Percentiles rank a stretch among this genome's conserved stretches.
phyloP scores from a whole-genome alignment of 1,140 invertebrate genomes.

The Mactra quadrangularis region DNA sequence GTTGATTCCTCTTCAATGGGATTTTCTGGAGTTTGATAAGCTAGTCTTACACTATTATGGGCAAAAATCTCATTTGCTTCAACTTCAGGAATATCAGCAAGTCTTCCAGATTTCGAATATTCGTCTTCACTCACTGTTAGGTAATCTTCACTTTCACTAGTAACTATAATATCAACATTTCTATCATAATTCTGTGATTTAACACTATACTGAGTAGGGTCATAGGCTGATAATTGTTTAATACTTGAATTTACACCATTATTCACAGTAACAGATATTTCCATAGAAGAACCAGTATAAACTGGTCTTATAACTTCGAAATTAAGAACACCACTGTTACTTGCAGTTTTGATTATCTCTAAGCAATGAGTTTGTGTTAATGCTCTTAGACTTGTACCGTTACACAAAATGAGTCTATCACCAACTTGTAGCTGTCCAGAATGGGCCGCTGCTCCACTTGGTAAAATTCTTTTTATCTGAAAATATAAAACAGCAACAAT shows the following conservation, averaged over 20 bases:
- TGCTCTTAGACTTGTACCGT: slow-evolving; percentile 62
- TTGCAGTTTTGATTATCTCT: slow-evolving; percentile 66
- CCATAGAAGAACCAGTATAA: slow-evolving; percentile 55
- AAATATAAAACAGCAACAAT: slow-evolving; percentile 45
- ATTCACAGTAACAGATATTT: slow-evolving; percentile 61
- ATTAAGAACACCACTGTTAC: slow-evolving; percentile 49
- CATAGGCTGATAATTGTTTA: slow-evolving; percentile 13
- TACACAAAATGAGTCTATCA: slow-evolving; percentile 66
- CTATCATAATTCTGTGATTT: slow-evolving; percentile 59
- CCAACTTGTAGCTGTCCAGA: slow-evolving; percentile 57
- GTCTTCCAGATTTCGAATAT: slow-evolving; percentile 33
- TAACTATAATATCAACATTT: slow-evolving; percentile 48
- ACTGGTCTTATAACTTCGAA: slow-evolving; percentile 56
- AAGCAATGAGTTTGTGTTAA: slow-evolving; percentile 69
- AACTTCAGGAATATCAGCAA: slow-evolving; percentile 55
- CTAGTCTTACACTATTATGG: slow-evolving; percentile 44
- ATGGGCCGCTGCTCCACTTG: slow-evolving; percentile 63
- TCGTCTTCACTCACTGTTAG: slow-evolving; percentile 61
- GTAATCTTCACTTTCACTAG: slow-evolving; percentile 63
- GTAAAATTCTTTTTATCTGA: slow-evolving; percentile 71
- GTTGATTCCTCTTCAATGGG: slow-evolving; percentile 30
- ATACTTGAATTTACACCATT: slow-evolving; percentile 19
- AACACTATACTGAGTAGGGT: slow-evolving; percentile 52
- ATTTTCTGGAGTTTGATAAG: slow-evolving; percentile 38
- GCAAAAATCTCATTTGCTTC: slow-evolving; percentile 62